Conservation (phyloP, 1,140 invertebrate species). For the Formica exsecta region DNA sequence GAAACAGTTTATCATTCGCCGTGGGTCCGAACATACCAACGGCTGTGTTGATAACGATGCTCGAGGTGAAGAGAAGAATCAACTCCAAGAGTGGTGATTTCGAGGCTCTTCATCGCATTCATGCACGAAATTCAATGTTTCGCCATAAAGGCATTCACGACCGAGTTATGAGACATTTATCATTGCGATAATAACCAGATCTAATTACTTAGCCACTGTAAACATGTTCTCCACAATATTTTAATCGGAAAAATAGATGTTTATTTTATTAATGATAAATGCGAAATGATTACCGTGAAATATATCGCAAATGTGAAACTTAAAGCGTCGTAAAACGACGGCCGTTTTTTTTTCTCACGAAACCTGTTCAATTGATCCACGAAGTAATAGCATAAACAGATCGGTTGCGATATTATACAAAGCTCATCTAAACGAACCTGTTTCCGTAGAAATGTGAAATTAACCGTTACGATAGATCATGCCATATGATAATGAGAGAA, state of each 20-base stretch:
- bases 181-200: slow-evolving; percentile 40
- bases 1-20: slow-evolving; percentile 68
- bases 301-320: slow-evolving; percentile 1
- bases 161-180: slow-evolving; percentile 37
- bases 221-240: slow-evolving; percentile 26
- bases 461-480: slow-evolving; percentile 52
- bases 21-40: slow-evolving; percentile 27
- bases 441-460: slow-evolving; percentile 57
- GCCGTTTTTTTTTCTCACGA: slow-evolving; percentile 19
- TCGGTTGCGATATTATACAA: slow-evolving; percentile 33
- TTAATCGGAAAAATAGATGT: not conserved
- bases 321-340: slow-evolving; percentile 34
- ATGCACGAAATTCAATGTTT: slow-evolving; percentile 53
- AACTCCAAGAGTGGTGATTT: slow-evolving; percentile 41
- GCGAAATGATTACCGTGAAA: slow-evolving; percentile 33
- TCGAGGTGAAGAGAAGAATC: slow-evolving; percentile 70
- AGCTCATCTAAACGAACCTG: slow-evolving; percentile 63
- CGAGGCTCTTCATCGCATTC: slow-evolving; percentile 37
- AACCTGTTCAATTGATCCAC: slow-evolving; percentile 42
- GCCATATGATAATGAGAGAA: slow-evolving; percentile 37
- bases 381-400: slow-evolving; percentile 25
- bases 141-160: slow-evolving; percentile 1
- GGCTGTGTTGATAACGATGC: slow-evolving; percentile 70
- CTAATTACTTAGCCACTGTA: slow-evolving; percentile 41
- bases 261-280: slow-evolving; percentile 16